phyloP scores from a whole-genome alignment of 2,888 invertebrate species.

The Meiosimyza platycephala region DNA sequence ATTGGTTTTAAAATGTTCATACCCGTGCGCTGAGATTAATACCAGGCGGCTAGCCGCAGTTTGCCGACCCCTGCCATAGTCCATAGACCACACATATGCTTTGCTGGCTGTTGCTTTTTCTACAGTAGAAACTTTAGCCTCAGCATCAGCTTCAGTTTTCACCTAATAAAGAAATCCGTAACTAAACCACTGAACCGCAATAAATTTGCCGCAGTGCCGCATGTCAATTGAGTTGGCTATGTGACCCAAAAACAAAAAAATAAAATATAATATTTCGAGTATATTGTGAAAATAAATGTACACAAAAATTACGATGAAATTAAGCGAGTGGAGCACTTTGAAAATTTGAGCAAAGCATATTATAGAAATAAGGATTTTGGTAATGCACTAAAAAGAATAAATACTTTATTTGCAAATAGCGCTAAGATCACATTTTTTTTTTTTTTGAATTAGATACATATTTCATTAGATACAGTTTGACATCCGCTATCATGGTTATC shows the following conservation, averaged over 20 bases:
- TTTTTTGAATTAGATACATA: too few relatives aligned
- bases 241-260: background rate
- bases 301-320: background rate
- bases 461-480: too few relatives aligned
- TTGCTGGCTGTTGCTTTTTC: slow-evolving; percentile 6
- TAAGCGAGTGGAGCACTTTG: too few relatives aligned
- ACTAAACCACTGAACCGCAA: slow-evolving; percentile 24
- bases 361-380: too few relatives aligned
- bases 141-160: slow-evolving; percentile 11
- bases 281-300: background rate
- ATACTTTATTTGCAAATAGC: too few relatives aligned
- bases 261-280: background rate
- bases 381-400: too few relatives aligned
- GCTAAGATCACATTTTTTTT: too few relatives aligned
- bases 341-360: too few relatives aligned
- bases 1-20: background rate
- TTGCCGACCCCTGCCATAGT: background rate
- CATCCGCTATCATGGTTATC: too few relatives aligned
- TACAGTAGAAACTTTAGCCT: background rate
- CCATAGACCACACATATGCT: background rate
- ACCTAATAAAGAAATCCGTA: slow-evolving; percentile 20
- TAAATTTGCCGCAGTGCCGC: slow-evolving; percentile 30
- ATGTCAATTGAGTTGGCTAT: slow-evolving; percentile 1
- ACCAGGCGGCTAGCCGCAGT: background rate
- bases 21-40: background rate